Base-by-base conservation (phyloP, 2,113 vertebrate species). In the Zeus faber region DNA sequence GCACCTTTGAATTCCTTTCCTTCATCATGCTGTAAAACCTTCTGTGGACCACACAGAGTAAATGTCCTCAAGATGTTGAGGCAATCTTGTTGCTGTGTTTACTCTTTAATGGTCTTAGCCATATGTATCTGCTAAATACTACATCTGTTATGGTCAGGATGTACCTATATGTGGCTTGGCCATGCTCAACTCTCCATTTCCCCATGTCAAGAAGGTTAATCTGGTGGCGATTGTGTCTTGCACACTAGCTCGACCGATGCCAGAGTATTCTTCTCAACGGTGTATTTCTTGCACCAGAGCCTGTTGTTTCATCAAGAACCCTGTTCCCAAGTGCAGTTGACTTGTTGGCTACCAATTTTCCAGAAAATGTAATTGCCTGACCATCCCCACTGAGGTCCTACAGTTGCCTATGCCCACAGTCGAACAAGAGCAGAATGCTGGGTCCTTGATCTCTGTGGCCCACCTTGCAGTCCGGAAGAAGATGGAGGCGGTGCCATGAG, bases 161-260 rank as follows among this genome's bases (percentile, higher is more conserved):
- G 41, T 46, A 57, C 40, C 54, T 31, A 57, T 46, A 57, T 31
- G 14, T 21, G 27, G 17, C 24, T 20, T 13, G 7, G 10, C 54
- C 41, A 57, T 57, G 27, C 54, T 22, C 13, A 22, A 57, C 27
- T 21, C 10, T 6, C 54, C 40, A 46, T 57, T 46, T 46, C 24
- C 54, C 54, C 54, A 45, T 57, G 25, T 57, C 54, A 29, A 56
- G 43, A 22, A 56, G 43, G 41, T 45, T 41, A 31, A 46, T 56
- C 13, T 56, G 54, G 13, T 56, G 41, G 11, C 25, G 17, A 13
- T 57, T 41, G 17, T 35, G 26, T 57, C 13, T 53, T 23, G 50
- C 33, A 57, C 41, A 57, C 18, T 57, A 33, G 16, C 11, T 46
- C 2, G 16, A 57, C 41, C 37, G 50, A 53, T 53, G 31, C 50